Conservation (phyloP, 1,140 invertebrate genomes). For the Oncopeltus fasciatus region DNA sequence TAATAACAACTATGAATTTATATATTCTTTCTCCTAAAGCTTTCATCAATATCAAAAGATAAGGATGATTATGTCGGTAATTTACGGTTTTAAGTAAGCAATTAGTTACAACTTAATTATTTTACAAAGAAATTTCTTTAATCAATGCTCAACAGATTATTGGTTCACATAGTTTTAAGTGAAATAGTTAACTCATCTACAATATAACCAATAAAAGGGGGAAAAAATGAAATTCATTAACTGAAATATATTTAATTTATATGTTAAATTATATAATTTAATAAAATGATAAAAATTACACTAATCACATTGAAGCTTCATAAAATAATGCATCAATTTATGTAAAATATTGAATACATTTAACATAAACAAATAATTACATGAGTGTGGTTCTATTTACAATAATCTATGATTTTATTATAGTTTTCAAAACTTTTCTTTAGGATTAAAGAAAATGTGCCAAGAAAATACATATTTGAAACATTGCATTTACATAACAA, state of each 20-base stretch:
- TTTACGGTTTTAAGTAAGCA: too few species aligned
- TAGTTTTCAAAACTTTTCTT: background rate
- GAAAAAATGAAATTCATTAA: too few species aligned
- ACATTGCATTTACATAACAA: background rate
- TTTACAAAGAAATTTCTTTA: too few species aligned
- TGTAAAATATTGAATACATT: constrained; percentile 1
- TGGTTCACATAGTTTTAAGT: too few species aligned
- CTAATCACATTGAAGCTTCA: constrained; percentile 4
- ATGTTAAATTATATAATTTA: constrained; percentile 1
- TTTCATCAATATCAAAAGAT: too few species aligned
- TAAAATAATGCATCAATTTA: background rate
- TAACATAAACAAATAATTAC: constrained; percentile 8
- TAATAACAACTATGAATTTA: too few species aligned
- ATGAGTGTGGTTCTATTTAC: background rate
- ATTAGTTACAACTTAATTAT: too few species aligned
- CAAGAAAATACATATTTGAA: constrained; percentile 2
- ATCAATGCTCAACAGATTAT: too few species aligned
- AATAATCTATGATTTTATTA: background rate
- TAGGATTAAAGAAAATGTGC: background rate
- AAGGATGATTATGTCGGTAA: too few species aligned
- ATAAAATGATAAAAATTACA: constrained; percentile 3
- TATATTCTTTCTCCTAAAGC: too few species aligned
- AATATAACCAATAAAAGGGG: too few species aligned
- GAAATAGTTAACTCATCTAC: too few species aligned
- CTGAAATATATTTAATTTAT: background rate